Evolutionary conservation across 2,113 vertebrate species (phyloP).

Genomic region (Ailuropoda melanoleuca): DNA sequence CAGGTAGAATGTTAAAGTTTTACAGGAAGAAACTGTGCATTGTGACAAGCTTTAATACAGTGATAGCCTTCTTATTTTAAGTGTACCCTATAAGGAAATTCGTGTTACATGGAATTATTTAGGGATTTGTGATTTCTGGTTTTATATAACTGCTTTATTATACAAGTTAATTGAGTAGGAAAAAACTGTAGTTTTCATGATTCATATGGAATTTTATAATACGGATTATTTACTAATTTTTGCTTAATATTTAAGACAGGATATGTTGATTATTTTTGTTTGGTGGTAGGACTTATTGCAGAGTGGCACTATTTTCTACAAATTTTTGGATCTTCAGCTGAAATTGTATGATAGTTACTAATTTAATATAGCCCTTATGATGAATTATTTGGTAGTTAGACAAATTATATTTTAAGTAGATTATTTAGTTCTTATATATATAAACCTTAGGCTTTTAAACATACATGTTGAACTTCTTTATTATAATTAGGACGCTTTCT

Average conservation of each 20-base stretch:
- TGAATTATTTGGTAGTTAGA: conserved; percentile 13
- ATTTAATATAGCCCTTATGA: not conserved
- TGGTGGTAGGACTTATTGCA: not conserved
- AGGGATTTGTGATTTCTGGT: not conserved
- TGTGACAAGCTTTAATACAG: not conserved
- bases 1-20: not conserved
- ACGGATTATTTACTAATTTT: not conserved
- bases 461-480: not conserved
- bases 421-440: not conserved
- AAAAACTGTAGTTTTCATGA: not conserved
- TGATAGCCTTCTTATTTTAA: not conserved
- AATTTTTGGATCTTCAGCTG: not conserved
- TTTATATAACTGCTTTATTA: not conserved
- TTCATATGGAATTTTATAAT: not conserved
- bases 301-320: not conserved
- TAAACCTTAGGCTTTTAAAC: not conserved
- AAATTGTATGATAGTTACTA: not conserved
- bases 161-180: not conserved
- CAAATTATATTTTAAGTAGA: not conserved
- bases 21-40: not conserved
- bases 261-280: not conserved
- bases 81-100: not conserved
- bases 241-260: not conserved
- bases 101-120: not conserved
- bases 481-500: not conserved